Base-by-base conservation (phyloP, 2,113 vertebrate genomes). In the Hystrix cristata region DNA sequence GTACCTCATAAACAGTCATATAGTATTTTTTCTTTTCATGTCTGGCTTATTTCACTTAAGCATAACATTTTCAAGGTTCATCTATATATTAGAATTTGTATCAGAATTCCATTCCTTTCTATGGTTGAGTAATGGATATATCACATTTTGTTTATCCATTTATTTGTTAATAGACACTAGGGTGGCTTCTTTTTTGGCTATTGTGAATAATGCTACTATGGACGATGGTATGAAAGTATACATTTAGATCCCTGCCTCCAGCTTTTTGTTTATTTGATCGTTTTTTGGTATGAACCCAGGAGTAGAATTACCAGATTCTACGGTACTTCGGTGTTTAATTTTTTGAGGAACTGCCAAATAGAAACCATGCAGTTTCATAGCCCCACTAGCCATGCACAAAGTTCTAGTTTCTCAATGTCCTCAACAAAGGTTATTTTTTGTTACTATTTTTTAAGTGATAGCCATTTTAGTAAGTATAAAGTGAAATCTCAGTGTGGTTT, bases 91-190 rank as follows among this genome's bases (percentile, higher is more conserved):
- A 80, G 6, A n/a, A 31, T 67, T 65, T 67, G 2, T 67, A 59
- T 92, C n/a, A 72, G 46, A 95, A 80, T 91, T 71, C 69, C 23
- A 46, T 62, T 85, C n/a, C n/a, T 92, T 87, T 95, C 87, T 53
- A 38, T 64, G 29, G 31, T 15, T 84, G n/a, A 43, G 29, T 59
- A 84, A 67, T 29, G 14, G 71, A 16, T 81, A 34, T 53, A 59
- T 31, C 62, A 65, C 11, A 34, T 72, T 87, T 92, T 88, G 7
- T 87, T 48, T 82, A 74, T n/a, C 9, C 46, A 76, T 64, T 38
- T 31, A 88, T 92, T 21, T 92, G 21, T 57, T 95, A 48, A 87
- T 74, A 48, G 48, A 81, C 7, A 21, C 23, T 43, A 78, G 51
- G 38, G 53, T 94, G 76, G 48, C 65, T 65, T 59, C 18, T 71